Base-by-base conservation (phyloP, 2,888 invertebrate genomes). In the Itoplectis maculator region DNA sequence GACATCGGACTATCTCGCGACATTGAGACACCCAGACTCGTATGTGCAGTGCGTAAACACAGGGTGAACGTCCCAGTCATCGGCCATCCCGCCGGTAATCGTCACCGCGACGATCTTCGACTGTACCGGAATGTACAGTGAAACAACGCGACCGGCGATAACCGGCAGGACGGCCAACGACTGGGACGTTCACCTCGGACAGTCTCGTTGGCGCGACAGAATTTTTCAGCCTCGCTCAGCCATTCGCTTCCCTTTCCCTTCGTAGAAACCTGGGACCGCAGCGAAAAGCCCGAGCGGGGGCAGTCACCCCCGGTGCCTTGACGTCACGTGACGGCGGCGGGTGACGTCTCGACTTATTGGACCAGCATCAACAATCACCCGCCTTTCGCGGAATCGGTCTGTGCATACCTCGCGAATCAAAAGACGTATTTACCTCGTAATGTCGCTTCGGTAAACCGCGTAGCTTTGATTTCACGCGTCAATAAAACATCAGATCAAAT, bases 201-300 rank as follows among this genome's bases (percentile, higher is more conserved):
- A 8, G 11, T 29, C 56, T 13, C 47, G 29, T 40, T 74, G 47
- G 13, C 63, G 23, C 54, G 23, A 54, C 51, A 35, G 40, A 66
- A 37, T 49, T 49, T 49, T 29, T n/a, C 47, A 18, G 61, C 49
- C 29, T 61, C 47, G 47, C 37, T 56, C n/a, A n/a, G 35, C n/a
- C 18, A 49, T n/a, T 72, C 59, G 15, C 59, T 66, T 49, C 49
- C n/a, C 29, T 47, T 45, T 4, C n/a, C 29, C 29, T 29, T 35
- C 49, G 40, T 56, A 69, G n/a, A n/a, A 68, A 77, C 69, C 29
- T 69, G 5, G 15, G 56, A 56, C 15, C 51, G 68, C n/a, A 11
- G 11, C 49, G 20, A 20, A 59, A 56, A 75, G 35, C 59, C 15
- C 35, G 35, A 1, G 15, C 35, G n/a, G n/a, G n/a, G n/a, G n/a